These are phyloP conservation scores for Macrosiphum euphorbiae DNA, from an alignment of 2,888 invertebrate genomes.

Conservation along the genomic window DNA sequence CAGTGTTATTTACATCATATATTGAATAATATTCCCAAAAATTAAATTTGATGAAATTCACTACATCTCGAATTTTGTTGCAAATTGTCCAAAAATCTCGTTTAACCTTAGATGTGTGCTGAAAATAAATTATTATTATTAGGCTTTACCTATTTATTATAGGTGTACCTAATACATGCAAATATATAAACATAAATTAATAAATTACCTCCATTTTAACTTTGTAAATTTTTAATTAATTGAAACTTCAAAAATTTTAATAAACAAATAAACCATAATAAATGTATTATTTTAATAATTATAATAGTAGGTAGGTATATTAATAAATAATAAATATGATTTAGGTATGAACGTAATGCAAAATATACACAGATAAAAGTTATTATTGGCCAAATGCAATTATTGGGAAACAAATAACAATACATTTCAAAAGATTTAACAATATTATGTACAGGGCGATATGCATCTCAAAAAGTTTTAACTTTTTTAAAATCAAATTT, in stretches of 20 bases:
- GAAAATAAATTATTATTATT: neutral
- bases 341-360: neutral
- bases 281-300: neutral
- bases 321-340: no score
- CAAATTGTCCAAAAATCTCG: constrained; percentile 20
- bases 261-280: neutral
- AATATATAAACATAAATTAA: neutral
- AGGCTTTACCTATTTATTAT: neutral
- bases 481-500: no score
- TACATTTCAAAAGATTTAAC: neutral
- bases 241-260: neutral
- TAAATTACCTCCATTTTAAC: neutral
- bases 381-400: neutral
- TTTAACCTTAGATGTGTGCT: neutral
- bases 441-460: no score
- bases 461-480: no score
- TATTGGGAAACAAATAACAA: neutral
- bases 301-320: no score
- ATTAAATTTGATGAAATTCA: constrained; percentile 41
- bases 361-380: neutral
- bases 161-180: neutral
- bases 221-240: neutral
- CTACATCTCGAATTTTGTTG: constrained; percentile 22
- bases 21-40: constrained; percentile 40
- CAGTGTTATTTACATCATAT: neutral